phyloP scores from a whole-genome alignment of 2,113 vertebrate genomes.

The Rhipidura dahli region DNA sequence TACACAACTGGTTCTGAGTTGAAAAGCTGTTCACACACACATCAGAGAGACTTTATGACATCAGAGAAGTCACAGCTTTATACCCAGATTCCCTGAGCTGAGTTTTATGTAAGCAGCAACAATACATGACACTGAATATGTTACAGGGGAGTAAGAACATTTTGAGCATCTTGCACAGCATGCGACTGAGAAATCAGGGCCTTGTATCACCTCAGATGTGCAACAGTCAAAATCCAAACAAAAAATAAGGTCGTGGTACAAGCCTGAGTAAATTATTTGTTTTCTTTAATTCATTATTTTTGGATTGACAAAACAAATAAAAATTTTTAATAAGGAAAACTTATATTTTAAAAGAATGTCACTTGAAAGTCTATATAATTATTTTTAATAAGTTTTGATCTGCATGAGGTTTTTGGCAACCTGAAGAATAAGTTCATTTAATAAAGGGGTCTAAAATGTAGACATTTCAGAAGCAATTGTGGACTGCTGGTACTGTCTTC shows the following conservation, averaged over 20 bases:
- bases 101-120: slow-evolving; percentile 4
- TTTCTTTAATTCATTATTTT: not conserved
- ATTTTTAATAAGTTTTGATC: not conserved
- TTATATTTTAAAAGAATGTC: not conserved
- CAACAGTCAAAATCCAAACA: not conserved
- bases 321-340: not conserved
- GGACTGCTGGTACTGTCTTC: not conserved
- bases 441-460: not conserved
- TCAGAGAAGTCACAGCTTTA: not conserved
- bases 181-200: not conserved
- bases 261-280: not conserved
- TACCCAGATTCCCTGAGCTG: not conserved
- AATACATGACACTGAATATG: not conserved
- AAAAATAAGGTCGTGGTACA: not conserved
- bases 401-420: not conserved
- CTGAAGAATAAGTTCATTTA: not conserved
- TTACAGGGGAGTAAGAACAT: not conserved
- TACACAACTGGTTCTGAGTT: not conserved
- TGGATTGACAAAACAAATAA: not conserved
- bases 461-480: not conserved
- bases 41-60: not conserved
- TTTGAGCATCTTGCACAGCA: not conserved
- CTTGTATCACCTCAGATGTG: not conserved
- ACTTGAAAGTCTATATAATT: not conserved
- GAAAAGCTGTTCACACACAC: not conserved